Evolutionary conservation across 2,113 vertebrate genomes (phyloP), one percentile per base, ranked within the genome.

Genomic region (Gorsachius goisagi): DNA sequence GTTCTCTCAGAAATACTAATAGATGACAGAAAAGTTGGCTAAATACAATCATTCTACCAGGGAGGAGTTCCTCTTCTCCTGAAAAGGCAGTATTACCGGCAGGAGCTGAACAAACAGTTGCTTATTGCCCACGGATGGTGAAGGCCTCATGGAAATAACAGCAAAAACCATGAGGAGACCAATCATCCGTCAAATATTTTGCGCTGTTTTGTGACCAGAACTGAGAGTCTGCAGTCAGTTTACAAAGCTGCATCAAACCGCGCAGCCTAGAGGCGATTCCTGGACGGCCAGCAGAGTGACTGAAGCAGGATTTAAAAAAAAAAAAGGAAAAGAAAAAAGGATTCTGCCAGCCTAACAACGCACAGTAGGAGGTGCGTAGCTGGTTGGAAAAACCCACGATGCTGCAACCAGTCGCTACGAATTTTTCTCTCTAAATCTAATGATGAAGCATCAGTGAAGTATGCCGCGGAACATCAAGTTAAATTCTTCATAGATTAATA

Each of bases 401-500:
- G 21, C 35, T 86, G 44, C 63, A 66, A 32, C 13, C 12, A 92
- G 33, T 78, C 77, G 73, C 35, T 60, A 66, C 5, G 79, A 39
- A 64, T 88, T 72, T 63, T 79, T 75, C 47, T 60, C 30, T 82
- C 73, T 24, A 60, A 76, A 87, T 58, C 45, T 82, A 73, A 68
- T 45, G 45, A 87, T 33, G 72, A 89, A 82, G 69, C 58, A 64
- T 37, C 92, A 72, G 44, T 9, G 6, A 86, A 82, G 39, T 55
- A 62, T 59, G 69, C 62, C 62, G 62, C 16, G 26, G 66, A 95
- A 93, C 56, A 95, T 75, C 94, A 85, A 92, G 80, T 68, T 87
- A 97, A 93, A 92, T 66, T 82, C 86, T 76, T 82, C 74, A 28
- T 22, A 85, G 91, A 92, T 94, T 95, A 93, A 89, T 94, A 75